Base-by-base conservation (phyloP, 2,888 invertebrate genomes). In the Agrochola circellaris region DNA sequence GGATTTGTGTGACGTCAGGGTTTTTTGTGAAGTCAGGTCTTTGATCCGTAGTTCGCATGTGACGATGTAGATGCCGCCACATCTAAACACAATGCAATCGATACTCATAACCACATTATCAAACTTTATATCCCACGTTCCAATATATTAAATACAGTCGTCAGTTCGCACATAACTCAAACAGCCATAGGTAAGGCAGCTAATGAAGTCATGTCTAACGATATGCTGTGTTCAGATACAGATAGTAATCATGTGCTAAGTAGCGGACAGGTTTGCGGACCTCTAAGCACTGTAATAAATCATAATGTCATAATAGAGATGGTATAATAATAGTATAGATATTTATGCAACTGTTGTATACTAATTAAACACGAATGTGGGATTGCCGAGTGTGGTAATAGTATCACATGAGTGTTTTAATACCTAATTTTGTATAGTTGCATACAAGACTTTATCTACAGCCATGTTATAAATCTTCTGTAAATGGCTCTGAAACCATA, bases 141-240 rank as follows among this genome's bases (percentile, higher is more conserved):
- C 34, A 65, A 61, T 71, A 72, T 13, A 42, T 42, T 30, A 56
- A 75, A 66, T 48, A 20, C 34, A 60, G 42, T 66, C 26, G 45
- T n/a, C 51, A 66, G 66, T 70, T 62, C 56, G 34, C n/a, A 84
- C 60, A 80, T 69, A 69, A 66, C 42, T 80, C 56, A 48, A n/a
- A 26, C 58, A 67, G 11, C 66, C 70, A 30, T 67, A 61, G 73
- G 70, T 67, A 77, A 77, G 82, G 73, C 20, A 68, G 62, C 1
- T 84, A 81, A 85, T 83, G 82, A 76, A 77, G 73, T 73, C 70
- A 76, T 70, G 77, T 81, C 71, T 51, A 0, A 73, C 62, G 42
- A 70, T 65, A 81, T 58, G 51, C 67, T 34, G 64, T 62, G 73
- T 56, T 77, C 30, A 58, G 67, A 30, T 20, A 70, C 15, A 38